Percentiles rank a stretch among this genome's conserved stretches.
Conservation (phyloP, 1,140 invertebrate genomes). For the Musca domestica region DNA sequence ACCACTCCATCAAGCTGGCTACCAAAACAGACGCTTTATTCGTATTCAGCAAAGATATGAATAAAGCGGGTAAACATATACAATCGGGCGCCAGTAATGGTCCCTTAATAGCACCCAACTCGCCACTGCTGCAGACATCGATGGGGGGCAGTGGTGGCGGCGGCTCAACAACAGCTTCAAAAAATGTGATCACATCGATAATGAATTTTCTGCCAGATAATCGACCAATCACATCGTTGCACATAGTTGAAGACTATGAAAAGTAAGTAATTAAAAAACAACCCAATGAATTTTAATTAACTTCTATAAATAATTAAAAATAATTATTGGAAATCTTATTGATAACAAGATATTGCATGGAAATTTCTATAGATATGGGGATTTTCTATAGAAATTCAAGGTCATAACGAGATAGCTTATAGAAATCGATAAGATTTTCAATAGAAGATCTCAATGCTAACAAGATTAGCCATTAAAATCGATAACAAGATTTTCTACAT, state of each 20-base stretch:
- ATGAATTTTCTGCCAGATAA: constrained; percentile 67
- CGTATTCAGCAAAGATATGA: constrained; percentile 32
- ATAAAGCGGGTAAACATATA: constrained; percentile 48
- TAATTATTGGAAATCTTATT: too few relatives aligned
- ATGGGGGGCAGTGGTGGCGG: not conserved
- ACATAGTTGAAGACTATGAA: constrained; percentile 71
- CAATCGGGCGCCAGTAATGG: constrained; percentile 34
- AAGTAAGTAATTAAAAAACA: constrained; percentile 56
- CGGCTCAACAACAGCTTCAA: constrained; percentile 31
- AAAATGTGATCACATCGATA: constrained; percentile 52
- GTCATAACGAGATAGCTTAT: too few relatives aligned
- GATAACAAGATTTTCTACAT: too few relatives aligned
- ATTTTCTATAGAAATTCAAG: too few relatives aligned
- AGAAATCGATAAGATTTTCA: too few relatives aligned
- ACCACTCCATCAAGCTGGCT: not conserved
- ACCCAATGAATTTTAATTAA: not conserved
- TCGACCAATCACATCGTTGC: constrained; percentile 76
- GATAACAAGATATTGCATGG: too few relatives aligned
- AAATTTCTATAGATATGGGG: too few relatives aligned
- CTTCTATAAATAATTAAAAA: not conserved
- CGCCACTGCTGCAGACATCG: not conserved
- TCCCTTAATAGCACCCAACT: constrained; percentile 1
- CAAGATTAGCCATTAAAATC: too few relatives aligned
- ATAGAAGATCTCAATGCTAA: too few relatives aligned
- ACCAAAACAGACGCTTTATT: not conserved